phyloP scores from a whole-genome alignment of 2,113 vertebrate species.

The Bujurquina vittata region DNA sequence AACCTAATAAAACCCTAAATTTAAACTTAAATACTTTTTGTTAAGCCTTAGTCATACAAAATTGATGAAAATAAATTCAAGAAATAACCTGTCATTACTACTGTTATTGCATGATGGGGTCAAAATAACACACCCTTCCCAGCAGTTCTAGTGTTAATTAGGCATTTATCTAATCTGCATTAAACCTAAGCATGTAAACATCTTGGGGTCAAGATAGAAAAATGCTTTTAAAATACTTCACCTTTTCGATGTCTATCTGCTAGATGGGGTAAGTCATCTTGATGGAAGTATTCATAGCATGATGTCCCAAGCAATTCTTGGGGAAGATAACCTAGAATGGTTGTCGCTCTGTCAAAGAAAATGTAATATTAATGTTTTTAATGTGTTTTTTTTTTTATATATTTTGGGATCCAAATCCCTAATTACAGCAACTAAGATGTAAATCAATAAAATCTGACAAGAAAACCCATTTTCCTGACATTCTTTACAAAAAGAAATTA shows the following conservation, averaged over 20 bases:
- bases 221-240: slow-evolving; percentile 44
- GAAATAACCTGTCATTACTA: too few species aligned
- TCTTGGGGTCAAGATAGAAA: background rate
- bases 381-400: background rate
- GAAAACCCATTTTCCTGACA: too few species aligned
- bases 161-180: background rate
- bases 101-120: background rate
- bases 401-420: background rate
- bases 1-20: too few species aligned
- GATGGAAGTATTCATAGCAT: slow-evolving; percentile 95
- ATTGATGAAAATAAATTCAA: too few species aligned
- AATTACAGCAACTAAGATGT: background rate
- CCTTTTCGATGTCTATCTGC: slow-evolving; percentile 92
- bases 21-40: too few species aligned
- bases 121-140: background rate
- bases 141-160: background rate
- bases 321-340: slow-evolving; percentile 90
- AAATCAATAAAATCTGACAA: background rate
- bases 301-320: slow-evolving; percentile 92
- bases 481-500: too few species aligned
- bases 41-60: too few species aligned
- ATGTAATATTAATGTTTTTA: background rate
- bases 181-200: background rate
- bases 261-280: slow-evolving; percentile 89
- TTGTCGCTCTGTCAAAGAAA: slow-evolving; percentile 82